Evolutionary conservation across 2,113 vertebrate genomes (phyloP), one percentile per base, ranked within the genome.

Genomic region (Corapipo altera): DNA sequence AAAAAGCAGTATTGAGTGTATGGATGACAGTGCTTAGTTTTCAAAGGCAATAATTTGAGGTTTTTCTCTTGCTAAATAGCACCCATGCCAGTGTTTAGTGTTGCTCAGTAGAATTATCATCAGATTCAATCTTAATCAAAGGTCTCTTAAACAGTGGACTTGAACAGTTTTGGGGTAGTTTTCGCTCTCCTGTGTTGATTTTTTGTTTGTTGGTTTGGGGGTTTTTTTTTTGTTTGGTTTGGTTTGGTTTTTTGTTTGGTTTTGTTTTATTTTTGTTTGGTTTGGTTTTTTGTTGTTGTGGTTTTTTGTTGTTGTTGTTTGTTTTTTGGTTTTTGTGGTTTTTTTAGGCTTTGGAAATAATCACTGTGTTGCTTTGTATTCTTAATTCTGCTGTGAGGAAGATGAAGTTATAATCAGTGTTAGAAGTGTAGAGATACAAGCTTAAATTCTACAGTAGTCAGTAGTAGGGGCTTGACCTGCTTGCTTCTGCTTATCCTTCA

Each of bases 1-100:
- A 90, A 88, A 97, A 96, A 66, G 16, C 78, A 80, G 51, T 85
- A 18, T 69, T 91, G 41, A 89, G 46, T 55, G 48, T 85, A 64
- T 72, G 17, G 71, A 79, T 93, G 85, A 76, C 46, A 95, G 74
- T 90, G 52, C 59, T 71, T 95, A 55, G n/a, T 91, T 96, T 92
- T 55, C 78, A 91, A 91, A 97, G 67, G 61, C 89, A 89, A 22
- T 88, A 94, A 94, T 93, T 94, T 73, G 77, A 75, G 71, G 46
- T 67, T 96, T 91, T 93, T 85, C 62, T 91, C 35, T 82, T 94
- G 49, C 58, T 95, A 75, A 96, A 77, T 82, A 93, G 33, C 85
- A 89, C 49, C 66, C 71, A 24, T 83, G 59, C 33, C 49, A 91
- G 67, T 88, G 62, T 90, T 95, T 83, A 73, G n/a, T 85, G 46